Conservation (phyloP, 1,140 invertebrate genomes). For the Conus ventricosus region DNA sequence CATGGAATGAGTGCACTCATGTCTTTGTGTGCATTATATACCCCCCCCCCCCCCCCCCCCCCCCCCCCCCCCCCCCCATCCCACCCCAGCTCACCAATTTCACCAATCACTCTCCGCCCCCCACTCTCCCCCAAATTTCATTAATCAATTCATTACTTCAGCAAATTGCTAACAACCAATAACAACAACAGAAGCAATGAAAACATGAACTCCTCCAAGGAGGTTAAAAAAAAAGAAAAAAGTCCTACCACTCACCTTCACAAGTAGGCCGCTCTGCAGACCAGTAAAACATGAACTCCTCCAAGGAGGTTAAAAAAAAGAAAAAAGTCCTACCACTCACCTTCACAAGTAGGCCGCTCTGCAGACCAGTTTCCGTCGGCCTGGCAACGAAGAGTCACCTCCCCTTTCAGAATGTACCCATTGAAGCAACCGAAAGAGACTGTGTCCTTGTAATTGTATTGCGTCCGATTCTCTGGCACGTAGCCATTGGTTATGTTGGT, state of each 20-base stretch:
- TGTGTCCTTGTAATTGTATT: conserved; percentile 92
- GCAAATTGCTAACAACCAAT: neutral
- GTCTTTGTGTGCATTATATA: too few relatives aligned
- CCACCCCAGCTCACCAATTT: too few relatives aligned
- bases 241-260: conserved; percentile 79
- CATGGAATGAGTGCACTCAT: too few relatives aligned
- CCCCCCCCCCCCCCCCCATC: too few relatives aligned
- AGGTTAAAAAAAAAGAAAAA: neutral
- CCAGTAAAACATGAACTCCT: conserved; percentile 79
- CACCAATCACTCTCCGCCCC: too few relatives aligned
- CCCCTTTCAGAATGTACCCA: conserved; percentile 91
- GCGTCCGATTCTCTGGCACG: conserved; percentile 86
- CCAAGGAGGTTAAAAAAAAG: neutral
- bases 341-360: conserved; percentile 87
- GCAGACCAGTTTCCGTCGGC: conserved; percentile 95
- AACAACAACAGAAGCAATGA: neutral
- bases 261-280: conserved; percentile 90
- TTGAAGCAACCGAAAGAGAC: conserved; percentile 96
- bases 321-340: conserved; percentile 74
- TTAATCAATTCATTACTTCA: neutral
- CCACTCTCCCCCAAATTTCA: too few relatives aligned
- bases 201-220: neutral
- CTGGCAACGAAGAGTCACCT: conserved; percentile 88
- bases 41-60: too few relatives aligned
- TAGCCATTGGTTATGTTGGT: conserved; percentile 82